Conservation (phyloP, 2,888 invertebrate species). For the Drosophila atroscutellata region DNA sequence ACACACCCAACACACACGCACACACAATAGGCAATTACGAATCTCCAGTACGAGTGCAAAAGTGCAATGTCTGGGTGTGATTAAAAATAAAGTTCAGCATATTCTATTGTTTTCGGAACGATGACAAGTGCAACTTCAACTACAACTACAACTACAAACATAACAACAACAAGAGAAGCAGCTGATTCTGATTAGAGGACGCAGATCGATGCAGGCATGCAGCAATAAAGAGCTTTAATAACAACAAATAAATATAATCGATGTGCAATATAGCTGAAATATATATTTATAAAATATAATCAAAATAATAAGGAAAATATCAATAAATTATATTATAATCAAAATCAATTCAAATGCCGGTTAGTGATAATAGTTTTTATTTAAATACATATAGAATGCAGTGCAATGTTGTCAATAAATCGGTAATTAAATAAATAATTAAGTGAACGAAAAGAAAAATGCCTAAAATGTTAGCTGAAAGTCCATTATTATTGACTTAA, state of each 20-base stretch:
- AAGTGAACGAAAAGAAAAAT: slow-evolving; percentile 30
- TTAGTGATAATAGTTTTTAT: slow-evolving; percentile 49
- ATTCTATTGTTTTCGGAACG: slow-evolving; percentile 66
- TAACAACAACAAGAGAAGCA: slow-evolving; percentile 32
- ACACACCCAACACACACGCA: slow-evolving; percentile 16
- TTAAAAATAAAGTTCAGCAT: slow-evolving; percentile 53
- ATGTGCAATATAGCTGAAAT: slow-evolving; percentile 71
- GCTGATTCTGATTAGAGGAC: slow-evolving; percentile 55
- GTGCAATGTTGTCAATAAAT: slow-evolving; percentile 44
- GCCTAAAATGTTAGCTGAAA: slow-evolving; percentile 48
- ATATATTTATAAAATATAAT: slow-evolving; percentile 64
- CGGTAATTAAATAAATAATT: slow-evolving; percentile 26
- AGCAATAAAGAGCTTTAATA: slow-evolving; percentile 62
- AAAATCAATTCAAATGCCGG: slow-evolving; percentile 50
- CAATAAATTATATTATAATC: slow-evolving; percentile 27
- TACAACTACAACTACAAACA: slow-evolving; percentile 11
- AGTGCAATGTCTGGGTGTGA: slow-evolving; percentile 73
- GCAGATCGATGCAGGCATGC: slow-evolving; percentile 32
- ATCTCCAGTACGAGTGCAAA: slow-evolving; percentile 56
- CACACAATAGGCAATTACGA: slow-evolving; percentile 44
- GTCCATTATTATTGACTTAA: slow-evolving; percentile 26
- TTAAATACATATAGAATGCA: slow-evolving; percentile 17
- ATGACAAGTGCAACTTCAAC: slow-evolving; percentile 44
- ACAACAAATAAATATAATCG: slow-evolving; percentile 43
- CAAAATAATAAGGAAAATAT: slow-evolving; percentile 26